Base-by-base conservation (phyloP, 2,888 invertebrate genomes). In the Villa cingulata region DNA sequence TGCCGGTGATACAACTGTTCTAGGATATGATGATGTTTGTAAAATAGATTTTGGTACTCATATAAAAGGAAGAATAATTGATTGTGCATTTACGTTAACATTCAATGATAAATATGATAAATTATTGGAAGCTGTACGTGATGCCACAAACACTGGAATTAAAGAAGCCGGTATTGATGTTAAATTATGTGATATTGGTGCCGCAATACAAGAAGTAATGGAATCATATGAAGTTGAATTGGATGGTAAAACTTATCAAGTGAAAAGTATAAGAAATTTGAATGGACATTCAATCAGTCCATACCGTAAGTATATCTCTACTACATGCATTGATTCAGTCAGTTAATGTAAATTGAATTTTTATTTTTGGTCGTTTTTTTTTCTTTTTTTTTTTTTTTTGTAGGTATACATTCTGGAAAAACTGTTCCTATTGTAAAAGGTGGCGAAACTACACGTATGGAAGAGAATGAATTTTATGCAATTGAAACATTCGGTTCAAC, bases 401-500 rank as follows among this genome's bases (percentile, higher is more conserved):
- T 54, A 83, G 83, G 83, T 56, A 89, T 89, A 60, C 88, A 88
- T 62, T 92, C 96, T 45, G 98, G 98, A 2, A 98, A 98, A 72
- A 97, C 98, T 1, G 98, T 98, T 43, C 98, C 98, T 1, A 98
- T 99, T 59, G 98, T 99, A 1, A 96, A 95, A 68, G 97, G 98
- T 3, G 97, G 97, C 1, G 97, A 98, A 66, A 87, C 89, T 0
- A 92, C 89, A 0, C 82, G 88, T 51, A 99, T 98, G 98, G 98
- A 98, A 70, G 97, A 97, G 67, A 91, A 94, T 64, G 97, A 97
- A 71, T 92, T 96, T 70, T 98, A 96, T 72, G 97, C 97, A 1
- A 98, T 98, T 58, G 98, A 98, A 72, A 99, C 98, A 0, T 98
- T 98, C 66, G 98, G 98, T 38, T 96, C 96, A 9, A 98, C 98